A percentile compares a stretch with the other conserved stretches of the same genome.
These are phyloP conservation scores for Lepidurus arcticus DNA, from an alignment of 1,140 invertebrate genomes.

Conservation along the genomic window DNA sequence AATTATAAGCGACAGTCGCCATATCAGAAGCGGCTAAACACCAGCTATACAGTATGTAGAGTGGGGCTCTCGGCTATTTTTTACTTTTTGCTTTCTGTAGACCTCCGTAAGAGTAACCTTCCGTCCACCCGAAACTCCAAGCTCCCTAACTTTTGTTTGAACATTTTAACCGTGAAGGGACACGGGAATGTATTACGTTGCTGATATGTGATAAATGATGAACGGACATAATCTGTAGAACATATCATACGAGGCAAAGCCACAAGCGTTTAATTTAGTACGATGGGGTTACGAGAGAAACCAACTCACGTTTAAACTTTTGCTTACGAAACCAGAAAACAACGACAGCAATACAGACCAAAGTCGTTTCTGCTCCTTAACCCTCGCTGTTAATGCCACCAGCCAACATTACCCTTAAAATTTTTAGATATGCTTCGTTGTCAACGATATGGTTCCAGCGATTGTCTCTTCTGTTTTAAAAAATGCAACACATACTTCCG, in stretches of 20 bases:
- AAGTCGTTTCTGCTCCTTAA: not conserved
- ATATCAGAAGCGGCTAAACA: too few species aligned
- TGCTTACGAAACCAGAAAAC: not conserved
- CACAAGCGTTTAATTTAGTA: not conserved
- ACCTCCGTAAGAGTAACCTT: too few species aligned
- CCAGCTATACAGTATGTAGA: too few species aligned
- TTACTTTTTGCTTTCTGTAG: too few species aligned
- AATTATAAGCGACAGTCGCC: too few species aligned
- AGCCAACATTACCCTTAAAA: not conserved
- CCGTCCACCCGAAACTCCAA: too few species aligned
- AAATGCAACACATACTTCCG: slow-evolving; percentile 11
- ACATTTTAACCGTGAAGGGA: not conserved
- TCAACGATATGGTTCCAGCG: not conserved
- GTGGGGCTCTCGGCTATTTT: too few species aligned
- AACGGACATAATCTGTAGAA: slow-evolving; percentile 1
- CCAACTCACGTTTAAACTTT: not conserved
- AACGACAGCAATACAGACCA: not conserved
- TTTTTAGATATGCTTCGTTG: slow-evolving; percentile 15
- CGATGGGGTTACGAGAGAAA: not conserved
- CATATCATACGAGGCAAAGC: not conserved
- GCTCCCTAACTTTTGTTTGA: too few species aligned
- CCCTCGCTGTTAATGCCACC: not conserved
- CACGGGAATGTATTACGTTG: slow-evolving; percentile 10
- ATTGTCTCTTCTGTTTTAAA: not conserved
- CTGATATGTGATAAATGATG: not conserved